Evolutionary conservation across 1,140 invertebrate genomes (phyloP).

Genomic region (Adoxophyes honmai): DNA sequence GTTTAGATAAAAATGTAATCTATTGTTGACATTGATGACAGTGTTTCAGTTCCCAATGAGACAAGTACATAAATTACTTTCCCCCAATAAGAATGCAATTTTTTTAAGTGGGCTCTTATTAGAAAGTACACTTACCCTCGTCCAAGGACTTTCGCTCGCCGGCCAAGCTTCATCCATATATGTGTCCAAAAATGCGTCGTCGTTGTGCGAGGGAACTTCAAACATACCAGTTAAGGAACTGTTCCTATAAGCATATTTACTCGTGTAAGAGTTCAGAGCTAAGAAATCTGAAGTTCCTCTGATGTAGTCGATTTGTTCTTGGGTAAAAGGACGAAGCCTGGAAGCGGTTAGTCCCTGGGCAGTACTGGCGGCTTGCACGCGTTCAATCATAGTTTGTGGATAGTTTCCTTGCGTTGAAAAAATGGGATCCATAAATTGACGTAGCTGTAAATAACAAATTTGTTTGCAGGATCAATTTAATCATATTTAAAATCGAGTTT

Average conservation of each 20-base stretch:
- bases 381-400: constrained; percentile 70
- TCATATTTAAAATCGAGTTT: too few species aligned
- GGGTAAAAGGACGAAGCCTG: constrained; percentile 56
- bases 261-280: constrained; percentile 72
- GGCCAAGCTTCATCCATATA: constrained; percentile 18
- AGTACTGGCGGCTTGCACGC: constrained; percentile 68
- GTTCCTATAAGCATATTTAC: constrained; percentile 50
- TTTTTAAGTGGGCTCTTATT: too few species aligned
- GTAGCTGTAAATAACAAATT: constrained; percentile 48
- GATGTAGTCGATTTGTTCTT: constrained; percentile 48
- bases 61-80: too few species aligned
- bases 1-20: too few species aligned
- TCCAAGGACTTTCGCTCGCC: not conserved
- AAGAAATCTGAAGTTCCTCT: constrained; percentile 68
- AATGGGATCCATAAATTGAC: constrained; percentile 77
- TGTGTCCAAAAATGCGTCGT: constrained; percentile 60
- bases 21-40: too few species aligned
- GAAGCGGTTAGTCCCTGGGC: constrained; percentile 58
- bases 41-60: too few species aligned
- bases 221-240: constrained; percentile 43
- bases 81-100: too few species aligned
- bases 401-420: constrained; percentile 76
- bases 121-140: not conserved
- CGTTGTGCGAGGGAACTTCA: constrained; percentile 50
- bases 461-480: not conserved